Evolutionary conservation across 2,113 vertebrate genomes (phyloP), one percentile per base, ranked within the genome.

Genomic region (Eurypyga helias): DNA sequence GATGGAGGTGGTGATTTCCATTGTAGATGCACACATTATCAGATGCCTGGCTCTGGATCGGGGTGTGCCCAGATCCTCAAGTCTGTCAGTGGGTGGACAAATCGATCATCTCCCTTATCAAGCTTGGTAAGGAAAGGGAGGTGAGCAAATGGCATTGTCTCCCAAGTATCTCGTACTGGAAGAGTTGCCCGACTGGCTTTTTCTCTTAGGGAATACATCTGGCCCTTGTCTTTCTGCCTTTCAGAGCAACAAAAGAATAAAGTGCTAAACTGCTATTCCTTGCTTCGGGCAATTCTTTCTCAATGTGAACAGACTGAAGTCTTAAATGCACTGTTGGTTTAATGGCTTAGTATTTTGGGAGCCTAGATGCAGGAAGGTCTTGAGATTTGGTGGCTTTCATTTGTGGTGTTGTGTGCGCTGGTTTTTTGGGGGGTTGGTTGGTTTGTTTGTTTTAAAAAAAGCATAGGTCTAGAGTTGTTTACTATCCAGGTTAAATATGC

Each of bases 1-100:
- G 33, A 34, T 54, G 24, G 41, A 41, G 77, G 20, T 5, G 11
- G 2, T 0, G 31, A 6, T 55, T 79, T 46, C 28, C 36, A 0
- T 21, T 54, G 73, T 21, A 49, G 66, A 31, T 52, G 62, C 4
- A 28, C 14, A 10, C 24, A 10, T 36, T 9, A 48, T 13, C 19
- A 9, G 31, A 29, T 17, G 34, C 28, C 23, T 64, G 72, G 4
- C 25, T 81, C 45, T 65, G 13, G 8, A 4, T 61, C 60, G 13
- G 26, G 9, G 49, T 77, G 26, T 83, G 83, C 41, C 67, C 25
- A 41, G 70, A 31, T 66, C 3, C 3, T 25, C 51, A 46, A 41
- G 11, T 14, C 54, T 77, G 49, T 41, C 38, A 38, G 34, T 21
- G 57, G 26, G 7, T 26, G 43, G 33, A 24, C 38, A 34, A 43